These are phyloP conservation scores for Aphis craccivora DNA, from an alignment of 1,140 invertebrate species.

Conservation along the genomic window DNA sequence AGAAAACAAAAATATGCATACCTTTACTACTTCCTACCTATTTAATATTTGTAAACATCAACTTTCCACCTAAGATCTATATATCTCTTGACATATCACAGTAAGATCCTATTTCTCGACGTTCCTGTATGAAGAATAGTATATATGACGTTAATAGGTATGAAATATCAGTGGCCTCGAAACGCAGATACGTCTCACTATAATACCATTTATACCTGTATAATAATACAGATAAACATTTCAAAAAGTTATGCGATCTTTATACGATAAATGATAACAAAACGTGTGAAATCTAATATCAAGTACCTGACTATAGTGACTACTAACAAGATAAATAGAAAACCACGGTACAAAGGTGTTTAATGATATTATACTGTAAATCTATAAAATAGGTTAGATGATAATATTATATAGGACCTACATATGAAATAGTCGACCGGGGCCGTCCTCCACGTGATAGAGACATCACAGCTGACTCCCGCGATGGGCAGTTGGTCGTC, in stretches of 20 bases:
- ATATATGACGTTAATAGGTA: neutral
- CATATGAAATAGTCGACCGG: neutral
- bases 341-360: neutral
- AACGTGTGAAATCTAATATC: neutral
- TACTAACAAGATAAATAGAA: neutral
- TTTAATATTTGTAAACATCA: neutral
- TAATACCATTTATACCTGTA: neutral
- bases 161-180: neutral
- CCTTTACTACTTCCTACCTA: neutral
- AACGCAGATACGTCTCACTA: neutral
- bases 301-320: neutral
- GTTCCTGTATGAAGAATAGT: neutral
- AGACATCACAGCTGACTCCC: slow-evolving; percentile 15
- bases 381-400: neutral
- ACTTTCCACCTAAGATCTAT: neutral
- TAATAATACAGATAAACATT: neutral
- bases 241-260: neutral
- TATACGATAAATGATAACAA: neutral
- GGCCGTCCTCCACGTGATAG: neutral
- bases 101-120: neutral
- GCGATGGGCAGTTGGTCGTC: neutral
- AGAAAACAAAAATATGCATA: neutral
- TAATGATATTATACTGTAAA: neutral
- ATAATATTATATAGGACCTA: neutral
- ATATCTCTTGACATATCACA: neutral